phyloP scores from a whole-genome alignment of 2,888 invertebrate species.

The Acleris laterana region DNA sequence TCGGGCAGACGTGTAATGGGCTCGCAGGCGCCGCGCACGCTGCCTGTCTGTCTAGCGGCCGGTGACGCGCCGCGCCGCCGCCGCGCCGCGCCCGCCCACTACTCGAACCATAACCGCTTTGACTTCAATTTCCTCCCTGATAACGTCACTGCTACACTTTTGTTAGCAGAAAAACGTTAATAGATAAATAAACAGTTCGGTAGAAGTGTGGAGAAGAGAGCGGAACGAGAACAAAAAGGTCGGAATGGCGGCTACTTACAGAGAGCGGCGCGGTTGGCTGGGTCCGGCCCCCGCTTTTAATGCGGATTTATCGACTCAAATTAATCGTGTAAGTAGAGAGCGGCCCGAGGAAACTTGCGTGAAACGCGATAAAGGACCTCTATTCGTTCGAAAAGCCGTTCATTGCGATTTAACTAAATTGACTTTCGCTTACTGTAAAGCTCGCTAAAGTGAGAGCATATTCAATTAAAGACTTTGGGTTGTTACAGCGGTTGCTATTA shows the following conservation, averaged over 20 bases:
- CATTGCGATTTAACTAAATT: slow-evolving; percentile 68
- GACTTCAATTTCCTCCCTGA: slow-evolving; percentile 57
- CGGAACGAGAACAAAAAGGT: slow-evolving; percentile 69
- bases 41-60: slow-evolving; percentile 76
- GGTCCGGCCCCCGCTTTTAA: slow-evolving; percentile 76
- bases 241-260: slow-evolving; percentile 71
- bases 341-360: slow-evolving; percentile 76
- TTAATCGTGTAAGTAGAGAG: slow-evolving; percentile 82
- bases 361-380: slow-evolving; percentile 75
- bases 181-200: slow-evolving; percentile 61
- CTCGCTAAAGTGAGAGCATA: slow-evolving; percentile 48
- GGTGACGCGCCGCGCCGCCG: slow-evolving; percentile 55
- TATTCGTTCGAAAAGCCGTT: slow-evolving; percentile 66
- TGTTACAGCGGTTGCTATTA: slow-evolving; percentile 28
- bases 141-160: slow-evolving; percentile 52
- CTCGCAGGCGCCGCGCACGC: slow-evolving; percentile 78
- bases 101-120: slow-evolving; percentile 52
- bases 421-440: slow-evolving; percentile 57
- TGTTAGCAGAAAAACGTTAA: slow-evolving; percentile 44
- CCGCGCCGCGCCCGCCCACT: slow-evolving; percentile 43
- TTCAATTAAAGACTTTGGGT: slow-evolving; percentile 37
- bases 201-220: slow-evolving; percentile 48
- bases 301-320: slow-evolving; percentile 83
- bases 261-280: slow-evolving; percentile 72
- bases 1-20: slow-evolving; percentile 80